Percentiles rank a stretch among this genome's conserved stretches.
Evolutionary conservation across 2,888 invertebrate species (phyloP).

Genomic region (Drosophila quasianomalipes): DNA sequence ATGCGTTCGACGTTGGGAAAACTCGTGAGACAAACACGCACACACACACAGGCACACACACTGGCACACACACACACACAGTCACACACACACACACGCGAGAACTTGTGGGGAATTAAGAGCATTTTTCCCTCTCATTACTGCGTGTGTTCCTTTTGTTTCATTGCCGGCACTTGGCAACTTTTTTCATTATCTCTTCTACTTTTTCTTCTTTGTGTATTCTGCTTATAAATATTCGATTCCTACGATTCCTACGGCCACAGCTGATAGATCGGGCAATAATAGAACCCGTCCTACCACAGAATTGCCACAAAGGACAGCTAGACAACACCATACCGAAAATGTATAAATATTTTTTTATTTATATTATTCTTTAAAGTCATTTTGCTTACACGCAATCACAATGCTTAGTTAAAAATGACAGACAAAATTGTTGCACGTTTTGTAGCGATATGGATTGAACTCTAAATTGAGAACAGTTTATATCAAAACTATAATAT

Average conservation of each 20-base stretch:
- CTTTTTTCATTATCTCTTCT: slow-evolving; percentile 2
- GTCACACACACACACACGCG: slow-evolving; percentile 9
- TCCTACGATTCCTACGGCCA: slow-evolving; percentile 3
- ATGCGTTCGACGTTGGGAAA: slow-evolving; percentile 48
- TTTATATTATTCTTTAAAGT: neutral
- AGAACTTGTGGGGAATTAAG: slow-evolving; percentile 54
- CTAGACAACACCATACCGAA: neutral
- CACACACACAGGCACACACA: slow-evolving; percentile 14
- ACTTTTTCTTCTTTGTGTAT: slow-evolving; percentile 6
- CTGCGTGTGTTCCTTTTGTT: slow-evolving; percentile 15
- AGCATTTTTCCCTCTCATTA: slow-evolving; percentile 34
- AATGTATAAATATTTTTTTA: neutral
- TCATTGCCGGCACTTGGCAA: slow-evolving; percentile 20
- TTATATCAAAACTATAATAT: neutral
- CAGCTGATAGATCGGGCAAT: slow-evolving; percentile 3
- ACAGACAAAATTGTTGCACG: no score
- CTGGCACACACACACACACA: slow-evolving; percentile 12
- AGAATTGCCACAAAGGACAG: neutral
- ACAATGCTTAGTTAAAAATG: neutral
- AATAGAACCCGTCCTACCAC: neutral
- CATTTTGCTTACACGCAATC: neutral
- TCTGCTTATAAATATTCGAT: slow-evolving; percentile 64
- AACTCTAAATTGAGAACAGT: neutral
- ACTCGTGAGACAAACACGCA: slow-evolving; percentile 16
- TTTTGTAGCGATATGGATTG: neutral